Evolutionary conservation across 2,113 vertebrate species (phyloP).

Genomic region (Tiliqua scincoides): DNA sequence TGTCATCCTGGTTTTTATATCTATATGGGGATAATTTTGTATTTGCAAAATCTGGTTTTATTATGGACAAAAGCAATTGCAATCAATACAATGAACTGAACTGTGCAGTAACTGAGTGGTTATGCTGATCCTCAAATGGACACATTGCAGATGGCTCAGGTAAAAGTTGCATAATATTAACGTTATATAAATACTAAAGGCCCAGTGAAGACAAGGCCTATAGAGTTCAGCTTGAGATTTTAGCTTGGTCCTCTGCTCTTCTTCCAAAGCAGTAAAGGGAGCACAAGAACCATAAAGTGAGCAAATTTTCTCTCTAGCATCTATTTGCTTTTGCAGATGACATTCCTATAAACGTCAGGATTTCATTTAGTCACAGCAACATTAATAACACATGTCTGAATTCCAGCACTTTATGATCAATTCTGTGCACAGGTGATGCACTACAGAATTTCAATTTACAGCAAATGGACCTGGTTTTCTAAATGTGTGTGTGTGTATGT

Average conservation of each 20-base stretch:
- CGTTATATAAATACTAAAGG: not conserved
- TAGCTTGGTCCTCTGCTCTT: not conserved
- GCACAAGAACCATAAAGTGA: not conserved
- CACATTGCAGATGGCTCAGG: not conserved
- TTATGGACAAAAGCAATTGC: not conserved
- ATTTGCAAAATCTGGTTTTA: not conserved
- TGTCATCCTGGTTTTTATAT: not conserved
- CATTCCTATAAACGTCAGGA: slow-evolving; percentile 21
- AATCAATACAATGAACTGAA: not conserved
- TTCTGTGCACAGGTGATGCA: not conserved
- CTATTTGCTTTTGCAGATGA: slow-evolving; percentile 8
- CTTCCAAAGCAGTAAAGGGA: not conserved
- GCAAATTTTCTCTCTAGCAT: not conserved
- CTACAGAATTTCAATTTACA: not conserved
- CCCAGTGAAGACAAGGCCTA: not conserved
- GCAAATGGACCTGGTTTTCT: not conserved
- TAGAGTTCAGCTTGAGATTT: not conserved
- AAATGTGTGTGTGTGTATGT: too few relatives aligned
- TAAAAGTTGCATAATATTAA: not conserved
- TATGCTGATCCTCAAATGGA: not conserved
- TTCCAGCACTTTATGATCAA: slow-evolving; percentile 40
- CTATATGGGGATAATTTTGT: not conserved
- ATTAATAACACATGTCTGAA: slow-evolving; percentile 8
- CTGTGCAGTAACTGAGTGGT: not conserved
- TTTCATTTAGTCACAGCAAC: not conserved